Percentiles rank a stretch among this genome's conserved stretches.
phyloP scores from a whole-genome alignment of 2,888 invertebrate species.

The Drosophila testacea region DNA sequence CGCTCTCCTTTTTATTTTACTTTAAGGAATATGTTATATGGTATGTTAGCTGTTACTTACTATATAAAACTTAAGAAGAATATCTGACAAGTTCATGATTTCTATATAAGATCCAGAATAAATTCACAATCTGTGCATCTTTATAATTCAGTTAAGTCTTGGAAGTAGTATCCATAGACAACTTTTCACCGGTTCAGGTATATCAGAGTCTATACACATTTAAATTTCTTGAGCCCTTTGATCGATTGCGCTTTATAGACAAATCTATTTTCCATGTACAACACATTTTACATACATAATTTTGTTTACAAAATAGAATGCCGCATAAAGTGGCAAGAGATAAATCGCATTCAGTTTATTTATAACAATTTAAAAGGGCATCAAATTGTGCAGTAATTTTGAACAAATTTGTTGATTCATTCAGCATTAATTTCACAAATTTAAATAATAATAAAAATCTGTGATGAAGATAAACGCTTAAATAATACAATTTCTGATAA shows the following conservation, averaged over 20 bases:
- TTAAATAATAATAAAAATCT: constrained; percentile 41
- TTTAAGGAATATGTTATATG: no score
- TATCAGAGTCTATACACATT: constrained; percentile 13
- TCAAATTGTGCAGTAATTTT: constrained; percentile 54
- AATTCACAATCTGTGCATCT: no score
- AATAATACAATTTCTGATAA: constrained; percentile 30
- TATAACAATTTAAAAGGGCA: constrained; percentile 66
- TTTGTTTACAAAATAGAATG: constrained; percentile 45
- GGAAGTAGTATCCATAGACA: no score
- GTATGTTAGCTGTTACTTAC: no score
- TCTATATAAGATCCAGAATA: no score
- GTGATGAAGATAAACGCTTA: background rate
- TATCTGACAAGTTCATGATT: no score
- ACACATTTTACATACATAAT: constrained; percentile 58
- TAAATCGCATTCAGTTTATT: constrained; percentile 54
- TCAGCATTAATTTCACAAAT: constrained; percentile 68
- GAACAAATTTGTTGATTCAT: constrained; percentile 67
- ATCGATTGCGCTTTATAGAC: constrained; percentile 62
- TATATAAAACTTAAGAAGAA: no score
- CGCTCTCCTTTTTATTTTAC: no score
- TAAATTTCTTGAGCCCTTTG: constrained; percentile 33
- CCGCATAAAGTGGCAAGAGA: constrained; percentile 6
- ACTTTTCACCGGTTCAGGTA: constrained; percentile 20
- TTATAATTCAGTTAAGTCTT: no score
- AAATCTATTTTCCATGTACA: constrained; percentile 67